These are phyloP conservation scores for Cheirogaleus medius DNA, from an alignment of 2,113 vertebrate genomes.

Conservation along the genomic window DNA sequence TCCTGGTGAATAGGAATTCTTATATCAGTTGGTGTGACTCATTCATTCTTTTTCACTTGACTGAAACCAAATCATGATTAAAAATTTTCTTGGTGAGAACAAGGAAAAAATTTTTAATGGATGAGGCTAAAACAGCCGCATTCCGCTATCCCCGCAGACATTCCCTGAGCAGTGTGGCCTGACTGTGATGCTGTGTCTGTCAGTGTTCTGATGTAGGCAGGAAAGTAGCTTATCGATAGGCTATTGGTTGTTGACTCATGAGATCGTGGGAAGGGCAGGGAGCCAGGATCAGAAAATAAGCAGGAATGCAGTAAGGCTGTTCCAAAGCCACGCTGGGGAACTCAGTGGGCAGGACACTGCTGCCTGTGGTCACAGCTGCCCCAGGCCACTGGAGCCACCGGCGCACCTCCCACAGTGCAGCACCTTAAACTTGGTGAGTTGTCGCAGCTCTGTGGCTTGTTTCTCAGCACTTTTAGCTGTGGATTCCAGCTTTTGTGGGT, in stretches of 20 bases:
- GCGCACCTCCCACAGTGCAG: accelerated
- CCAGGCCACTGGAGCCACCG: accelerated
- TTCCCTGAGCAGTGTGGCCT: not conserved
- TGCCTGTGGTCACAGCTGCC: too few relatives aligned
- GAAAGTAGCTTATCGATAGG: not conserved
- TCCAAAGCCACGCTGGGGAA: accelerated
- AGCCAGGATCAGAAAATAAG: not conserved
- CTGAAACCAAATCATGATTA: not conserved
- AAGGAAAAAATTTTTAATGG: not conserved
- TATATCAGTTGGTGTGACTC: not conserved
- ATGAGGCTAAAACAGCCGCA: not conserved
- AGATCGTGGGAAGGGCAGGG: not conserved
- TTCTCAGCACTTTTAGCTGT: not conserved
- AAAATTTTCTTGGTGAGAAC: not conserved
- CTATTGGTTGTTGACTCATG: not conserved
- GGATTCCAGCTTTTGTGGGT: not conserved
- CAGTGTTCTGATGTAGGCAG: not conserved
- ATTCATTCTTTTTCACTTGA: not conserved
- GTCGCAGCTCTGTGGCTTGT: not conserved
- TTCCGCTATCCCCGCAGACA: not conserved
- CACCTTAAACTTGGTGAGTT: not conserved
- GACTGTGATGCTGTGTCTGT: not conserved
- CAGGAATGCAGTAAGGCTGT: not conserved
- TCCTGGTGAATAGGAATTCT: not conserved
- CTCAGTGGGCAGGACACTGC: accelerated